A percentile compares a stretch with the other conserved stretches of the same genome.
Evolutionary conservation across 1,140 invertebrate genomes (phyloP).

Genomic region (Philotrypesis tridentata): DNA sequence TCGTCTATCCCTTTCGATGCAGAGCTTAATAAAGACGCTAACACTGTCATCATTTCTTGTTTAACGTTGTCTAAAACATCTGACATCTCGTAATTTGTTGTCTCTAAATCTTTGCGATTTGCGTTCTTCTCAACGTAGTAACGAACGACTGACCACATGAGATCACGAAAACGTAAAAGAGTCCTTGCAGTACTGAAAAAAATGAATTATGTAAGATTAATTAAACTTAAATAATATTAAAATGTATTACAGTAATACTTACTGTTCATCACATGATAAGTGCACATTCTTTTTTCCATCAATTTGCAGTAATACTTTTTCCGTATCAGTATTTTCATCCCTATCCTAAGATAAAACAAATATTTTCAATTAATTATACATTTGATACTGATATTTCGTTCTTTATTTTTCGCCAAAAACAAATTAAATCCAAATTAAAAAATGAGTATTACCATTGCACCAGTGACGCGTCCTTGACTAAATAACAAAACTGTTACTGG

Average conservation of each 20-base stretch:
- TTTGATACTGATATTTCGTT: no score
- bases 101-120: slow-evolving; percentile 46
- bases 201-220: slow-evolving; percentile 26
- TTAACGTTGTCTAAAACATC: slow-evolving; percentile 46
- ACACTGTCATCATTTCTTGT: slow-evolving; percentile 53
- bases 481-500: slow-evolving; percentile 75
- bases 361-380: no score
- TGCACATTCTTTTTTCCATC: slow-evolving; percentile 62
- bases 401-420: no score
- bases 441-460: slow-evolving; percentile 56
- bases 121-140: slow-evolving; percentile 72
- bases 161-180: slow-evolving; percentile 70
- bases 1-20: background rate
- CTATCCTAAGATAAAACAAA: background rate
- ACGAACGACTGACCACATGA: slow-evolving; percentile 73
- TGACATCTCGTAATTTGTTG: no score
- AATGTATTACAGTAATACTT: slow-evolving; percentile 49
- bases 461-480: slow-evolving; percentile 54
- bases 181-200: slow-evolving; percentile 58
- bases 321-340: background rate
- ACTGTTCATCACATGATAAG: slow-evolving; percentile 68
- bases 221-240: slow-evolving; percentile 29
- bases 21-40: slow-evolving; percentile 53
- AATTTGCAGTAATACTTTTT: slow-evolving; percentile 61
- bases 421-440: background rate